Percentiles rank a stretch among this genome's conserved stretches.
These are phyloP conservation scores for Zaprionus camerounensis DNA, from an alignment of 1,140 invertebrate genomes.

Conservation along the genomic window DNA sequence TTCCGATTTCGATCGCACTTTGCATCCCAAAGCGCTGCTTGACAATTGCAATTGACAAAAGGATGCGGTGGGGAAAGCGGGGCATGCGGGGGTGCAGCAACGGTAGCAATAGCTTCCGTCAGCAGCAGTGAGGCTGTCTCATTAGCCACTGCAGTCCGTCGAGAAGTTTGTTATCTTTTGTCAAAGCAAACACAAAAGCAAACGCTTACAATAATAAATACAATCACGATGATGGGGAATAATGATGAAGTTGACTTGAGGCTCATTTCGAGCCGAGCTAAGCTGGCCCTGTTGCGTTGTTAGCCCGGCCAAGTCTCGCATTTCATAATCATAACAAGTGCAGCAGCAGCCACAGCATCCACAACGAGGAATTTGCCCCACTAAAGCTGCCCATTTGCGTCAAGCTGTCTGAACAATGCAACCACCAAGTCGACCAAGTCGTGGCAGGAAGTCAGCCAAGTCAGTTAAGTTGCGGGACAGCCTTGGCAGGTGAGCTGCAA, in stretches of 20 bases:
- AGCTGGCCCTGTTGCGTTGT: conserved; percentile 9
- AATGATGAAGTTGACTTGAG: conserved; percentile 1
- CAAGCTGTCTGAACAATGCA: conserved; percentile 49
- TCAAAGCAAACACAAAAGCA: conserved; percentile 38
- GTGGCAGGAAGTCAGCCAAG: conserved; percentile 34
- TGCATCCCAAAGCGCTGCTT: conserved; percentile 57
- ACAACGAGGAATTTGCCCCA: conserved; percentile 43
- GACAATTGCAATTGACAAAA: background rate
- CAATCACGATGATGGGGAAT: conserved; percentile 31
- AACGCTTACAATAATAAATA: conserved; percentile 51
- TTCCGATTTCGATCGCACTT: conserved; percentile 35
- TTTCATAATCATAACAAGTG: conserved; percentile 73
- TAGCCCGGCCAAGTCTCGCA: conserved; percentile 47
- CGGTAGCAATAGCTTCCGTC: conserved; percentile 53
- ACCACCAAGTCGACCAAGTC: conserved; percentile 41
- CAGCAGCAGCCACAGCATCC: conserved; percentile 32
- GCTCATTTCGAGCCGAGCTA: background rate
- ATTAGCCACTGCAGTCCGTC: conserved; percentile 69
- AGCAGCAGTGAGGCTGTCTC: conserved; percentile 51
- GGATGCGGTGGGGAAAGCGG: background rate
- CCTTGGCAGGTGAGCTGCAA: conserved; percentile 21
- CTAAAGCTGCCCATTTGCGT: conserved; percentile 33
- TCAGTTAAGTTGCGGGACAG: conserved; percentile 25
- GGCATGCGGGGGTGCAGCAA: background rate
- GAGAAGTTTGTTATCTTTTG: conserved; percentile 55